Evolutionary conservation across 2,113 vertebrate genomes (phyloP).

Genomic region (Scytalopus superciliaris): DNA sequence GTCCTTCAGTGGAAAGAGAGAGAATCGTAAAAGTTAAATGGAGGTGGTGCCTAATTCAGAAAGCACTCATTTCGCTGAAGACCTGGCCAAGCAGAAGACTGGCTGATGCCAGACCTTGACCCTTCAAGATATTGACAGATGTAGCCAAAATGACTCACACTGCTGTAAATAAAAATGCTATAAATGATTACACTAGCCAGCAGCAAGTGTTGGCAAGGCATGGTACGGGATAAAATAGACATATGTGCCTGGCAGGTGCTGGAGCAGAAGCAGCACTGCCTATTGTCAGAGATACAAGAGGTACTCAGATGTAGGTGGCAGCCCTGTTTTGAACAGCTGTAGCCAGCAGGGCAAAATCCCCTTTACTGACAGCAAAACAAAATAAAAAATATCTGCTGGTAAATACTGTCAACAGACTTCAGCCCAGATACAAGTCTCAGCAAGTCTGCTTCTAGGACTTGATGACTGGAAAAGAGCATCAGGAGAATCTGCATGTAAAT

Average conservation of each 20-base stretch:
- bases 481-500: neutral
- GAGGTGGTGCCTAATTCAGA: neutral
- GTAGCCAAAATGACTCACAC: neutral
- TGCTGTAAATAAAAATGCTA: neutral
- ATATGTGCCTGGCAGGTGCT: neutral
- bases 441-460: neutral
- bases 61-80: neutral
- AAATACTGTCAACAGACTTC: neutral
- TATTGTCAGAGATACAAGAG: neutral
- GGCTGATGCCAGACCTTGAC: neutral
- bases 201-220: neutral
- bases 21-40: neutral
- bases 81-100: neutral
- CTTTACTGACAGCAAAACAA: neutral
- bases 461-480: neutral
- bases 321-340: neutral
- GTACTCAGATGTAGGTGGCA: neutral
- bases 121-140: neutral
- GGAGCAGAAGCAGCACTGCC: neutral
- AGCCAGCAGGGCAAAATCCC: neutral
- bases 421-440: neutral
- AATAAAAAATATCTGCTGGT: neutral
- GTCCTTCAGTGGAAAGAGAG: slow-evolving; percentile 71
- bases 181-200: neutral
- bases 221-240: neutral